Percentiles rank a stretch among this genome's conserved stretches.
phyloP scores from a whole-genome alignment of 2,113 vertebrate genomes.

The Bettongia penicillata region DNA sequence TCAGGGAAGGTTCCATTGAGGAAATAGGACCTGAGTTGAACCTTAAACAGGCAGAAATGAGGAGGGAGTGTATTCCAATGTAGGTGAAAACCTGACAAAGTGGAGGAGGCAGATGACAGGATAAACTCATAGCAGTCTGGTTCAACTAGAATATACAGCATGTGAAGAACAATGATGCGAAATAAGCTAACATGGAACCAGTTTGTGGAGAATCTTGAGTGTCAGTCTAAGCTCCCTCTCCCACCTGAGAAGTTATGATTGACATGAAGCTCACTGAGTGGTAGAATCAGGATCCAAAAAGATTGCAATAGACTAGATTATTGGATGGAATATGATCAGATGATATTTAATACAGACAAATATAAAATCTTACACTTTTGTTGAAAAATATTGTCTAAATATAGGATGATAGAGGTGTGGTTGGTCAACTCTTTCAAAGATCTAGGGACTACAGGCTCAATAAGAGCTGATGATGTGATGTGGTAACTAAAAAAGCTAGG shows the following conservation, averaged over 20 bases:
- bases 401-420: background rate
- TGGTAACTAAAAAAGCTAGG: background rate
- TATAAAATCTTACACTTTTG: background rate
- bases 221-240: background rate
- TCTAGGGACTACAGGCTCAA: background rate
- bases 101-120: background rate
- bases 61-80: background rate
- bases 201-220: background rate
- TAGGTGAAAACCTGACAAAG: background rate
- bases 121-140: background rate
- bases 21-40: background rate
- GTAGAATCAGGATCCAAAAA: background rate
- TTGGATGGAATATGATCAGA: background rate
- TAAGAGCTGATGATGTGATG: background rate
- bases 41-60: background rate
- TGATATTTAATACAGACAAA: background rate
- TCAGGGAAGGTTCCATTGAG: background rate
- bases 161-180: background rate
- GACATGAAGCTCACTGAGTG: background rate
- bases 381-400: background rate
- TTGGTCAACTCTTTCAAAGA: background rate
- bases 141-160: background rate
- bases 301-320: background rate
- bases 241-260: background rate
- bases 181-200: background rate